Evolutionary conservation across 1,140 invertebrate species (phyloP).

Genomic region (Maconellicoccus hirsutus): DNA sequence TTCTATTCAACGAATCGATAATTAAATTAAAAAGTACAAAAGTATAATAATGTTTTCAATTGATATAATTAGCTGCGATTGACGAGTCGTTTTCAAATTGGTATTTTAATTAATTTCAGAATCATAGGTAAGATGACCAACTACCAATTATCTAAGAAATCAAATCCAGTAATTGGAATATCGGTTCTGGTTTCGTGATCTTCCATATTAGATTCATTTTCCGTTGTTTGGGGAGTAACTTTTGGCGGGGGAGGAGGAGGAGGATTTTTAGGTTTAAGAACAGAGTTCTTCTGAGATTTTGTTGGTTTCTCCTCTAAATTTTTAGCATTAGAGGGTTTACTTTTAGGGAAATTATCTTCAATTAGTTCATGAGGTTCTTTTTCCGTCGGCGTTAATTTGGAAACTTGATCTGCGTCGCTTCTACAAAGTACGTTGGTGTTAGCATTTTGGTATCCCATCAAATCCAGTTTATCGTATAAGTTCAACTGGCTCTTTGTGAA

Average conservation of each 20-base stretch:
- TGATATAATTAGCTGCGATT: no score
- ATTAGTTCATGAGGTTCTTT: background rate
- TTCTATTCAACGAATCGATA: no score
- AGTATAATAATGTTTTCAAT: no score
- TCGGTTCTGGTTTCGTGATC: background rate
- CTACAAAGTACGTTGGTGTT: background rate
- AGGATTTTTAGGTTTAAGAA: slow-evolving; percentile 20
- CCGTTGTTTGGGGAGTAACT: background rate
- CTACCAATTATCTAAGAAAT: slow-evolving; percentile 24
- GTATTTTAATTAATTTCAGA: no score
- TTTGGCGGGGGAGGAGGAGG: slow-evolving; percentile 14
- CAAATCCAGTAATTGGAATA: slow-evolving; percentile 23
- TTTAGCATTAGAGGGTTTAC: background rate
- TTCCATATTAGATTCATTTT: background rate
- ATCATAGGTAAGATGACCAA: no score
- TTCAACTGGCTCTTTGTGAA: slow-evolving; percentile 8
- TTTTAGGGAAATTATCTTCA: no score
- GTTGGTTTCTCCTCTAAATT: background rate
- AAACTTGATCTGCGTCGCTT: background rate
- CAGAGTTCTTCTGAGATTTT: background rate
- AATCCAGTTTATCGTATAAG: background rate
- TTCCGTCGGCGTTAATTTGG: background rate
- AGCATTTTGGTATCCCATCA: background rate
- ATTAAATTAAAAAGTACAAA: no score
- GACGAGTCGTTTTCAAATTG: no score